phyloP scores from a whole-genome alignment of 92 coral and sea anemone genomes.

The Palythoa grandis region DNA sequence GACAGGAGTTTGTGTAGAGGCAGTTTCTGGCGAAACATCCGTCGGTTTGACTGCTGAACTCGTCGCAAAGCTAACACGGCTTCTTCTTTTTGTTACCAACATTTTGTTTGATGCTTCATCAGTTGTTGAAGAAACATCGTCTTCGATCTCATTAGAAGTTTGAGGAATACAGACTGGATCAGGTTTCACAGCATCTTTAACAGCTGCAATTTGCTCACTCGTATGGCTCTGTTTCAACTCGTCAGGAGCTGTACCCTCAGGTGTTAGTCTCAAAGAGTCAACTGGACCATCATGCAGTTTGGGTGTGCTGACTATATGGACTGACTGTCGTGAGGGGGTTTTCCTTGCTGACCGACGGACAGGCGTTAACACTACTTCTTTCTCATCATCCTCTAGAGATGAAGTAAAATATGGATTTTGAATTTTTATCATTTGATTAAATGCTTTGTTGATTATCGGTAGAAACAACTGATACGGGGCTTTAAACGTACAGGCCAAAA shows the following conservation, averaged over 20 bases:
- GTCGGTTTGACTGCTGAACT: slow-evolving; percentile 4
- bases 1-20: neutral
- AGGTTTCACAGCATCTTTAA: slow-evolving; percentile 1
- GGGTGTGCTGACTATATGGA: slow-evolving; percentile 71
- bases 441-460: neutral
- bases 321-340: slow-evolving; percentile 55
- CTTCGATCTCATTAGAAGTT: neutral
- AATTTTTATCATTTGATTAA: neutral
- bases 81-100: neutral
- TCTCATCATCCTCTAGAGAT: slow-evolving; percentile 51
- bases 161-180: slow-evolving; percentile 8
- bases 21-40: slow-evolving; percentile 1
- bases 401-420: neutral
- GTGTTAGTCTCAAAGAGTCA: slow-evolving; percentile 73
- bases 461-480: too few species aligned
- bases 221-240: neutral
- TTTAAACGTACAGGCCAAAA: too few species aligned
- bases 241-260: slow-evolving; percentile 43
- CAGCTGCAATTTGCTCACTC: neutral
- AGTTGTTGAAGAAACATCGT: neutral
- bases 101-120: neutral
- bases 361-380: slow-evolving; percentile 81
- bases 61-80: slow-evolving; percentile 27
- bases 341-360: slow-evolving; percentile 87
- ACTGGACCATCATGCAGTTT: slow-evolving; percentile 50